Conservation (phyloP, 1,140 invertebrate species). For the Choristoneura fumiferana region DNA sequence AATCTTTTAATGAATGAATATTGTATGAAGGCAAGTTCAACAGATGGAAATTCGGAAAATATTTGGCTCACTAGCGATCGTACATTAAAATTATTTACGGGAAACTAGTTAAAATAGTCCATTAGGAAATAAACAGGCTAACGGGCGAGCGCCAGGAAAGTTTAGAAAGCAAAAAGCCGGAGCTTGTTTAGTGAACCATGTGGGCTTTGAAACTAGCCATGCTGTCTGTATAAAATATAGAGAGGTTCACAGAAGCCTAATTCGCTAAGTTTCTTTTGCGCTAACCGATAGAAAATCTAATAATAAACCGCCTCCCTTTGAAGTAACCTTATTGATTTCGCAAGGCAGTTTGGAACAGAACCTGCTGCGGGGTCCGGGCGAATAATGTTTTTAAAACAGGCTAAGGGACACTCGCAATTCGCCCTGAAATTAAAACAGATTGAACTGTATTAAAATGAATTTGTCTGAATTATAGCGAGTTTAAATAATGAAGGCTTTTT, state of each 20-base stretch:
- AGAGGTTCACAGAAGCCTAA: constrained; percentile 15
- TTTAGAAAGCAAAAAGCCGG: neutral
- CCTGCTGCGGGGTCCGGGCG: neutral
- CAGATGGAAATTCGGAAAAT: no score
- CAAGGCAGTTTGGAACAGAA: neutral
- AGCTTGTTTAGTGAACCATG: constrained; percentile 12
- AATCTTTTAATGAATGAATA: no score
- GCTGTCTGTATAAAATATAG: neutral
- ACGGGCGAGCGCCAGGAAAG: neutral
- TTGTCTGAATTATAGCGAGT: constrained; percentile 5
- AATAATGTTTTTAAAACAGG: constrained; percentile 14
- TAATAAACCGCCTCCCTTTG: constrained; percentile 11
- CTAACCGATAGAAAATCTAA: constrained; percentile 16
- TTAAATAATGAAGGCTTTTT: neutral
- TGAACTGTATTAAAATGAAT: neutral
- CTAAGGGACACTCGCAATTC: constrained; percentile 6
- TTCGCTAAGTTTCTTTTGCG: constrained; percentile 10
- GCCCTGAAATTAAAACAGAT: constrained; percentile 1
- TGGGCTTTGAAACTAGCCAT: neutral
- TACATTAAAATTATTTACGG: neutral
- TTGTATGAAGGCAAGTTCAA: no score
- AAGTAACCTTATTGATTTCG: constrained; percentile 12
- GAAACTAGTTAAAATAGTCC: no score
- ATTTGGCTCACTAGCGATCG: neutral
- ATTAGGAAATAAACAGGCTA: no score